Evolutionary conservation across 2,797 vertebrate species (phyloP).

Genomic region (Parotocinclus haroldoi): DNA sequence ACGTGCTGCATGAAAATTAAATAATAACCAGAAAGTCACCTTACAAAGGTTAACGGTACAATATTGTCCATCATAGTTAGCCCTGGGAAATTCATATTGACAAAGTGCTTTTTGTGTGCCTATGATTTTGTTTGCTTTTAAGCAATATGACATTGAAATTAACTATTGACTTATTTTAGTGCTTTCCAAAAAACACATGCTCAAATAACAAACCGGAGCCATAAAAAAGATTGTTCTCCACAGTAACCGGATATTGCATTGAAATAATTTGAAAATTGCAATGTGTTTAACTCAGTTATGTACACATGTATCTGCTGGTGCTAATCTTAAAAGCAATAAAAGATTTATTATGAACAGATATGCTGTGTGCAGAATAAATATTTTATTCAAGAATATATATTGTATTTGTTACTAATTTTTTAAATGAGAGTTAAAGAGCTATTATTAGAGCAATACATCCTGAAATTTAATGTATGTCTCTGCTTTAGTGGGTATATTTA

Average conservation of each 20-base stretch:
- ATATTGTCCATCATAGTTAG: too few relatives aligned
- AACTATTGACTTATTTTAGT: conserved; percentile 17
- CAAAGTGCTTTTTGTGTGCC: not conserved
- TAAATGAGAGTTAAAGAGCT: not conserved
- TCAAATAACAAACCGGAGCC: conserved; percentile 14
- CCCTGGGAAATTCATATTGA: not conserved
- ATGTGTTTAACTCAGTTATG: not conserved
- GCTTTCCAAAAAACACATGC: not conserved
- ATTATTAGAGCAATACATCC: not conserved
- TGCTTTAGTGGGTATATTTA: conserved; percentile 7
- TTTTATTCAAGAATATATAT: too few relatives aligned
- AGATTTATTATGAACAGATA: conserved; percentile 13
- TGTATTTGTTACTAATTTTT: conserved; percentile 1
- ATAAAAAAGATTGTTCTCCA: conserved; percentile 23
- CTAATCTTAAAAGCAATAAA: conserved; percentile 25
- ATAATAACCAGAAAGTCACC: too few relatives aligned
- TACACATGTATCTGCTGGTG: conserved; percentile 15
- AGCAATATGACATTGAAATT: conserved; percentile 4
- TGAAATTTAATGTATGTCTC: not conserved
- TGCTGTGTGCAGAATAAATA: not conserved
- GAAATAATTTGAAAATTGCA: conserved; percentile 23
- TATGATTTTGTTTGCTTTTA: conserved; percentile 28
- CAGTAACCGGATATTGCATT: conserved; percentile 43
- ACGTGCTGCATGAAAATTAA: too few relatives aligned
- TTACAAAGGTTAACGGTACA: too few relatives aligned